Conservation (phyloP, 2,113 vertebrate genomes). For the Suricata suricatta region DNA sequence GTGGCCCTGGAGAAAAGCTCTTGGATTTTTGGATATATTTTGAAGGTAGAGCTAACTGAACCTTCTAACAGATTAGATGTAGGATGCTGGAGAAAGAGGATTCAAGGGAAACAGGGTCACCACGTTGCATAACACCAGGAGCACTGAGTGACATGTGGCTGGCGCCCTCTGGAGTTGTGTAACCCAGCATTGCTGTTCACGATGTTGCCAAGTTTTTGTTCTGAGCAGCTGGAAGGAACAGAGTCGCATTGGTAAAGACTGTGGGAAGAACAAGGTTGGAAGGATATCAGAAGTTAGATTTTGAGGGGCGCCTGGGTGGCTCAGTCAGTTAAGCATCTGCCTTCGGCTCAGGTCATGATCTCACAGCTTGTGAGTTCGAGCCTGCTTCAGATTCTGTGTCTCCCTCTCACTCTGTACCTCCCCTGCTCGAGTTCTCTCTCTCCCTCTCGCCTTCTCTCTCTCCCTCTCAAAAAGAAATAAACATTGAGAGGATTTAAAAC, state of each 20-base stretch:
- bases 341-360: too few relatives aligned
- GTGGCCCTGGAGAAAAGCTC: not conserved
- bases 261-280: not conserved
- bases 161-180: not conserved
- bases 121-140: not conserved
- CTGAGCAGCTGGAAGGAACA: not conserved
- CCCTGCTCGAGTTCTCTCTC: too few relatives aligned
- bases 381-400: too few relatives aligned
- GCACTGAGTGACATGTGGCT: not conserved
- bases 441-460: too few relatives aligned
- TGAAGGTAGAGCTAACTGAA: not conserved
- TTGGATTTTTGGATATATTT: not conserved
- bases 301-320: not conserved
- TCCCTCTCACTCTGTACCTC: too few relatives aligned
- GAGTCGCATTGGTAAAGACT: not conserved
- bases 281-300: not conserved
- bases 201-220: slow-evolving; percentile 3
- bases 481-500: not conserved
- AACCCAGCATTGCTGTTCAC: not conserved
- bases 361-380: too few relatives aligned
- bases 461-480: too few relatives aligned
- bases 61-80: not conserved
- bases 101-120: slow-evolving; percentile 30
- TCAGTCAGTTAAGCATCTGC: too few relatives aligned
- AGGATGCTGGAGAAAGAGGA: not conserved